A percentile compares a stretch with the other conserved stretches of the same genome.
Conservation (phyloP, 2,113 vertebrate species). For the Phylloscopus trochiloides region DNA sequence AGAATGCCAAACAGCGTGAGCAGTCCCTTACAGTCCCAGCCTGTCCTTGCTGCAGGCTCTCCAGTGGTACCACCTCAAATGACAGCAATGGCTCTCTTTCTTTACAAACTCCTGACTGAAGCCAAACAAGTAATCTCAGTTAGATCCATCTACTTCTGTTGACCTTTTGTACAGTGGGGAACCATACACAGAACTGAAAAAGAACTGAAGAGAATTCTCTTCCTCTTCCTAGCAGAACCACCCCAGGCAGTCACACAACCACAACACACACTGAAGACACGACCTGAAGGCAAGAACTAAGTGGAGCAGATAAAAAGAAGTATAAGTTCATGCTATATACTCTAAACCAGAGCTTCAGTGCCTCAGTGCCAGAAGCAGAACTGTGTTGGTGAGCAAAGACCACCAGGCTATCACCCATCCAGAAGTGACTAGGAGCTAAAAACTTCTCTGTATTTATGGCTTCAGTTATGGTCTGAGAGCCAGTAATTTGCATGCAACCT, state of each 20-base stretch:
- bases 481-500: not conserved
- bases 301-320: not conserved
- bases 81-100: not conserved
- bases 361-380: not conserved
- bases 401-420: not conserved
- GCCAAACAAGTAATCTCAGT: not conserved
- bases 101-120: not conserved
- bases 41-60: not conserved
- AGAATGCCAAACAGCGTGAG: fast-evolving
- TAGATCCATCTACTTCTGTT: not conserved
- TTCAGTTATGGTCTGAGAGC: not conserved
- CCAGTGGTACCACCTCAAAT: not conserved
- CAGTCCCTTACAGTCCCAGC: not conserved
- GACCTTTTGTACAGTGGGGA: not conserved
- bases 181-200: not conserved
- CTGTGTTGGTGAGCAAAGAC: not conserved
- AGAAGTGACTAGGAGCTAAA: not conserved
- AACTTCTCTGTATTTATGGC: not conserved
- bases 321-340: not conserved
- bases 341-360: not conserved
- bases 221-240: not conserved
- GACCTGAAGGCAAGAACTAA: not conserved
- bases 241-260: not conserved
- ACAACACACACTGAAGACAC: not conserved
- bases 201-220: not conserved